Percentiles rank a stretch among this genome's conserved stretches.
These are phyloP conservation scores for Phylloscopus whistleri DNA, from an alignment of 2,113 vertebrate genomes.

Conservation along the genomic window DNA sequence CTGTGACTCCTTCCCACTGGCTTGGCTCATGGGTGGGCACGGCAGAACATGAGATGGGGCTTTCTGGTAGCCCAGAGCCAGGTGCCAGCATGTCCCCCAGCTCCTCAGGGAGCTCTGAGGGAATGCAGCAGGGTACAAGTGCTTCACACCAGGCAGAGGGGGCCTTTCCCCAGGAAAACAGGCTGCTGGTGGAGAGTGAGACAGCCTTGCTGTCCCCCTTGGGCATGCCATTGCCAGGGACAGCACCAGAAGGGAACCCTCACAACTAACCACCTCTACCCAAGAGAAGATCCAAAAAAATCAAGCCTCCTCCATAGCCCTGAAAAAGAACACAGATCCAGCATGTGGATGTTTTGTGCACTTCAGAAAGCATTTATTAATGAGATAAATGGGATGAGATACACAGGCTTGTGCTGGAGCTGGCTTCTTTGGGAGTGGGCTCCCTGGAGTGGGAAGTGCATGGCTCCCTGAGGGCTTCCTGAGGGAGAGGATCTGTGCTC, in stretches of 20 bases:
- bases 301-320: neutral
- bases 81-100: neutral
- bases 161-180: neutral
- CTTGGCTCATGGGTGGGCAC: rapidly evolving
- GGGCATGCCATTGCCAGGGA: neutral
- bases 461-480: rapidly evolving
- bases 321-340: neutral
- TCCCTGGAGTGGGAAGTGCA: neutral
- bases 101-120: neutral
- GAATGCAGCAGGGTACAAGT: neutral
- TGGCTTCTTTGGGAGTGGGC: neutral
- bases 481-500: neutral
- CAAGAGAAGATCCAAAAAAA: neutral
- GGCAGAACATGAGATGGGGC: neutral
- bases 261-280: neutral
- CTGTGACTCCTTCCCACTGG: neutral
- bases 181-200: neutral
- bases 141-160: neutral
- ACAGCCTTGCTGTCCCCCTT: neutral
- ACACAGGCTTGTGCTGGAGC: neutral
- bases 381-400: neutral
- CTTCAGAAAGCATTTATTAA: neutral
- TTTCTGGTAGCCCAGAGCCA: neutral
- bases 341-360: neutral
- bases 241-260: neutral